These are phyloP conservation scores for Onthophagus sagittarius DNA, from an alignment of 2,888 invertebrate species.

Conservation along the genomic window DNA sequence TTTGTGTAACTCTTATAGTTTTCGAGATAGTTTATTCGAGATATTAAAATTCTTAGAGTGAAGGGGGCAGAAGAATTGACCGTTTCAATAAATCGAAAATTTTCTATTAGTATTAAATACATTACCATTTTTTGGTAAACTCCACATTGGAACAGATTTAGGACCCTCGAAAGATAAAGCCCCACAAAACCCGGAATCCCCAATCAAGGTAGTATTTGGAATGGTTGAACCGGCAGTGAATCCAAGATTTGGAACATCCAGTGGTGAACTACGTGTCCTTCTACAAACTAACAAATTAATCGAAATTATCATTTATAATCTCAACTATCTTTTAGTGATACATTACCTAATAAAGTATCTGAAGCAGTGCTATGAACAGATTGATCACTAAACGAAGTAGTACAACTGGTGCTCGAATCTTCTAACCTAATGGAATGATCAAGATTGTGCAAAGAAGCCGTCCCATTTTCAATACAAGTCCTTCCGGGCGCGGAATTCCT, in stretches of 20 bases:
- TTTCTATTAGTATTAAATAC: neutral
- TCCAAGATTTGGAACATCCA: conserved; percentile 35
- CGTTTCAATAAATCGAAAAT: no score
- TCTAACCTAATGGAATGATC: conserved; percentile 40
- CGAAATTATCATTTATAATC: neutral
- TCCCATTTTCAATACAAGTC: conserved; percentile 27
- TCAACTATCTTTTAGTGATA: neutral
- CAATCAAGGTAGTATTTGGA: conserved; percentile 34
- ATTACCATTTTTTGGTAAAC: conserved; percentile 24
- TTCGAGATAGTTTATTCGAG: no score
- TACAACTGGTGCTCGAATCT: conserved; percentile 42
- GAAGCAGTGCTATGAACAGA: conserved; percentile 42
- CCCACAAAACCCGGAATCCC: conserved; percentile 42
- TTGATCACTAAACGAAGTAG: conserved; percentile 41
- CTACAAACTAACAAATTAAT: conserved; percentile 34
- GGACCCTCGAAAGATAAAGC: conserved; percentile 40
- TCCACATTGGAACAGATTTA: conserved; percentile 33
- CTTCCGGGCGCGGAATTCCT: conserved; percentile 37
- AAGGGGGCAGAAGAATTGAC: no score
- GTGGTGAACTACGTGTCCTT: conserved; percentile 35
- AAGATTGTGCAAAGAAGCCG: conserved; percentile 29
- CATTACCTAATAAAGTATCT: conserved; percentile 41
- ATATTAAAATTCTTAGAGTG: no score
- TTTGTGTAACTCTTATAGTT: no score
- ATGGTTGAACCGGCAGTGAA: conserved; percentile 10